A percentile compares a stretch with the other conserved stretches of the same genome.
Conservation (phyloP, 2,113 vertebrate species). For the Pituophis catenifer region DNA sequence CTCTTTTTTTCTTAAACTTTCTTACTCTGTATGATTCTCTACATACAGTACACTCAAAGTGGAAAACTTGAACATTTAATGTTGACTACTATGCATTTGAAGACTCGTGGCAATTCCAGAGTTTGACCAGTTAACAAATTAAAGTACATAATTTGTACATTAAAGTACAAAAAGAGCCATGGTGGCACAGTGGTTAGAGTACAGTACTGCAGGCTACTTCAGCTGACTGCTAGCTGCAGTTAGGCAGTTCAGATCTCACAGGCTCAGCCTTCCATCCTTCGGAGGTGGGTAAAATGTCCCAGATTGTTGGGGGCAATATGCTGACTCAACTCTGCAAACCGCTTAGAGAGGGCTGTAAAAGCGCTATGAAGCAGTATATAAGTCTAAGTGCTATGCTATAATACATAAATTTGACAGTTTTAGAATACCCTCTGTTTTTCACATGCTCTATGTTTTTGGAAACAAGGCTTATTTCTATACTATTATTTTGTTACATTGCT, state of each 20-base stretch:
- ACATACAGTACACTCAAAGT: neutral
- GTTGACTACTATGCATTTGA: neutral
- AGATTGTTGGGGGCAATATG: too few relatives aligned
- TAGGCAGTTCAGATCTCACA: too few relatives aligned
- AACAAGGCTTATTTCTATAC: neutral
- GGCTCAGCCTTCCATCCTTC: too few relatives aligned
- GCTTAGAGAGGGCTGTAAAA: too few relatives aligned
- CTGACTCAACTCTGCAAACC: too few relatives aligned
- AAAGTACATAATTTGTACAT: neutral
- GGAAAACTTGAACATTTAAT: neutral
- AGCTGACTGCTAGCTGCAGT: too few relatives aligned
- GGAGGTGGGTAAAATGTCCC: too few relatives aligned
- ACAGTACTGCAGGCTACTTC: too few relatives aligned
- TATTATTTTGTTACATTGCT: neutral
- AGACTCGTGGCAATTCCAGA: neutral
- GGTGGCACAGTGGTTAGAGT: too few relatives aligned
- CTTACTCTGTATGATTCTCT: neutral
- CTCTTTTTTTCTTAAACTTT: neutral
- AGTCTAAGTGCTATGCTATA: too few relatives aligned
- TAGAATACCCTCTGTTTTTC: neutral
- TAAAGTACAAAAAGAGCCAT: too few relatives aligned
- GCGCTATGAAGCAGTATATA: too few relatives aligned
- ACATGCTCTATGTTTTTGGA: neutral
- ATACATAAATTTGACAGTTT: neutral
- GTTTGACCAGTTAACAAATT: neutral